Base-by-base conservation (phyloP, 2,113 vertebrate genomes). In the Centropristis striata region DNA sequence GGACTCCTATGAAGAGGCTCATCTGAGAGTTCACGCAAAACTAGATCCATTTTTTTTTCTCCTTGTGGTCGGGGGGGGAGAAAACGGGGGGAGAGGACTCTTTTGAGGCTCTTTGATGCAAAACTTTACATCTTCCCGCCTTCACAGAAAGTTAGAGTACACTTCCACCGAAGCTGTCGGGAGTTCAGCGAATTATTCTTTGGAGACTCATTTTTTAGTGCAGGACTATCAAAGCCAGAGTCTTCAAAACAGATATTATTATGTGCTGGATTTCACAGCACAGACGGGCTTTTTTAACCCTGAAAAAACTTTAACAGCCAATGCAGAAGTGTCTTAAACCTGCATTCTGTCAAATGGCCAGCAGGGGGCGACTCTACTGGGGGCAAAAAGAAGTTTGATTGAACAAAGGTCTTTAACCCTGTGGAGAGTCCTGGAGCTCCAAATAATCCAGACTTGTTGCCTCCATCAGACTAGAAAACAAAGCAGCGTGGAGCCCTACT, bases 191-290 rank as follows among this genome's bases (percentile, higher is more conserved):
- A 86, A 82, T 78, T 78, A 83, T 80, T 77, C 85, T 86, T 71
- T 32, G 51, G 83, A 85, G 85, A 85, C 61, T 60, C 75, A 20
- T 88, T 51, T 88, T 84, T 73, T 14, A 77, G 85, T 71, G 76
- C 63, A 89, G 64, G 71, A 82, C 78, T 85, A 88, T 87, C 85
- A 91, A 88, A 87, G 84, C 47, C 1, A 41, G 60, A 78, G 74
- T 73, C 59, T 87, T 86, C 74, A 89, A 89, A 88, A 90, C 60
- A 78, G 74, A 87, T 87, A 70, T 81, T 79, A 88, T 87, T 82
- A 78, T 70, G 70, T 72, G 81, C 54, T 57, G 68, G 78, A 88
- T 83, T 85, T 78, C 80, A 78, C 69, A 71, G 69, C 60, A 54
- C 51, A 55, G 47, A 61, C 14, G 18, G 37, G 14, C 3, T 36